Percentiles rank a stretch among this genome's conserved stretches.
Conservation (phyloP, 2,797 vertebrate species). For the Galaxias olidus region DNA sequence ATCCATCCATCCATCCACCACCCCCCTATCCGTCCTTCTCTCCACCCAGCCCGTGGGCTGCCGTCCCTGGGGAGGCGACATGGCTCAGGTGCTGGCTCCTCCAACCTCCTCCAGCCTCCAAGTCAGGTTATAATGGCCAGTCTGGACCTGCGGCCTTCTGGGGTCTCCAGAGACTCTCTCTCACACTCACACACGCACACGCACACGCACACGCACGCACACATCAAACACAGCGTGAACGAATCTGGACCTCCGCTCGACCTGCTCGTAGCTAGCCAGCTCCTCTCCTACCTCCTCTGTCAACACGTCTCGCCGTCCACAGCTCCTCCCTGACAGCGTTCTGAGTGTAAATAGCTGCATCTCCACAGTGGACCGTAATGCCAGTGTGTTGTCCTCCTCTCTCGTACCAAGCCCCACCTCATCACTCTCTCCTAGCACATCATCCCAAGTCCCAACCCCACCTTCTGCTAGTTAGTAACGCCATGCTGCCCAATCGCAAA, state of each 20-base stretch:
- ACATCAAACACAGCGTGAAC: conserved; percentile 35
- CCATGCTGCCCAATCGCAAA: conserved; percentile 27
- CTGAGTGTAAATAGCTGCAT: too few species aligned
- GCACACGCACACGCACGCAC: conserved; percentile 7
- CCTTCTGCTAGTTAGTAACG: conserved; percentile 27
- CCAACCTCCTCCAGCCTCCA: conserved; percentile 51
- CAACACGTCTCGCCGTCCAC: not conserved
- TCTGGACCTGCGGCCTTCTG: conserved; percentile 19
- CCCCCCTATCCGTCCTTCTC: conserved; percentile 15
- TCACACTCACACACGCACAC: conserved; percentile 13
- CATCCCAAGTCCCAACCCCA: conserved; percentile 18
- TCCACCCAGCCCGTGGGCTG: conserved; percentile 18
- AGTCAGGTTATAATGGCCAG: conserved; percentile 58
- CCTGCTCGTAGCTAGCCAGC: conserved; percentile 7
- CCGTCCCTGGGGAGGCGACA: conserved; percentile 41
- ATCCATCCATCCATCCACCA: conserved; percentile 28
- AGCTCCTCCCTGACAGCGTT: not conserved
- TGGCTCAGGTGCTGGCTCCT: conserved; percentile 38
- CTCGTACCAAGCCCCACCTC: conserved; percentile 1
- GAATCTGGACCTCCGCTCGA: conserved; percentile 15
- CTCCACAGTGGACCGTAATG: too few species aligned
- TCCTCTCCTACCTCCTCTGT: too few species aligned
- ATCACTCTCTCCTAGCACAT: not conserved
- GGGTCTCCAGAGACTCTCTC: conserved; percentile 33
- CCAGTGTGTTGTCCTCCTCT: too few species aligned